Evolutionary conservation across 1,140 invertebrate genomes (phyloP).

Genomic region (Nasonia giraulti): DNA sequence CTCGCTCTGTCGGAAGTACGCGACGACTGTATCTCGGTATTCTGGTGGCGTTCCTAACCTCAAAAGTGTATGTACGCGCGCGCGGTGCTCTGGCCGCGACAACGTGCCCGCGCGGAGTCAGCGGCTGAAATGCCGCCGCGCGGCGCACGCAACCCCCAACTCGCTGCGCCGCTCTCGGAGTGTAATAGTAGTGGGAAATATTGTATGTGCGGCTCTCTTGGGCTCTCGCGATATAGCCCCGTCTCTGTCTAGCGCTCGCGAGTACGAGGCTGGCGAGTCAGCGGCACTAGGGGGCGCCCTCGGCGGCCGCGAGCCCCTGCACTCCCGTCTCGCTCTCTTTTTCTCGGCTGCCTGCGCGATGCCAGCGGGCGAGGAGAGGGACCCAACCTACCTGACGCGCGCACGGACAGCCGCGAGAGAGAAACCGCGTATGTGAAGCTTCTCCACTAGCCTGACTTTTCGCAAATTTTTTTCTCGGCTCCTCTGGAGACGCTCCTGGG

Average conservation of each 20-base stretch:
- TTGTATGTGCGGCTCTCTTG: background rate
- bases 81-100: background rate
- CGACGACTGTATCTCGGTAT: background rate
- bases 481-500: no score
- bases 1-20: background rate
- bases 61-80: background rate
- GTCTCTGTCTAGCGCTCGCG: background rate
- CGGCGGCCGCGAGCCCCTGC: background rate
- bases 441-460: background rate
- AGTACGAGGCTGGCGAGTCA: background rate
- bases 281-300: background rate
- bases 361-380: background rate
- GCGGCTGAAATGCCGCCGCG: constrained; percentile 50
- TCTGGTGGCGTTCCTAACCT: constrained; percentile 25
- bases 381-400: background rate
- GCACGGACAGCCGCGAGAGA: no score
- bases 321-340: background rate
- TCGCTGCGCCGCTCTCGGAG: background rate
- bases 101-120: constrained; percentile 43
- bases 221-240: background rate
- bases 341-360: background rate
- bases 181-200: background rate
- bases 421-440: background rate
- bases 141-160: constrained; percentile 33
- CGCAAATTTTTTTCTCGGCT: no score